Percentiles rank a stretch among this genome's conserved stretches.
Evolutionary conservation across 92 coral and sea anemone genomes (phyloP).

Genomic region (Epizoanthus scotinus): DNA sequence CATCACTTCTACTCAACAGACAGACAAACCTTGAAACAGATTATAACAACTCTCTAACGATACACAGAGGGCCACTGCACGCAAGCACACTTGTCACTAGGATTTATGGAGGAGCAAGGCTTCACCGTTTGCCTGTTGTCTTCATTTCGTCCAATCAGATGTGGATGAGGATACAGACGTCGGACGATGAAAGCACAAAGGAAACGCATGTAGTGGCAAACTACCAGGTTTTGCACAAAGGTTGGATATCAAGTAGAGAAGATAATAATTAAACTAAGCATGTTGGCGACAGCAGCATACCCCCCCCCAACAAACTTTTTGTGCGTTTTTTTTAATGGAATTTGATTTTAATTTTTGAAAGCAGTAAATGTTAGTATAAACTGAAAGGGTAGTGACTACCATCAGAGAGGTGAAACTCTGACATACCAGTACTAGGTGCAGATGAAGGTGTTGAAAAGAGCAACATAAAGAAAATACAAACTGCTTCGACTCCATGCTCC

Average conservation of each 20-base stretch:
- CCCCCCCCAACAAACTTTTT: too few species aligned
- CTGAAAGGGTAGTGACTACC: too few species aligned
- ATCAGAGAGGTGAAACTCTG: too few species aligned
- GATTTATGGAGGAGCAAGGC: background rate
- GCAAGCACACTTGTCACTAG: background rate
- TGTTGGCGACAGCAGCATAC: too few species aligned
- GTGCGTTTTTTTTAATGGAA: too few species aligned
- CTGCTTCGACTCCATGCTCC: too few species aligned
- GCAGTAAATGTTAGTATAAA: too few species aligned
- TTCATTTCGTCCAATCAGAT: constrained; percentile 8
- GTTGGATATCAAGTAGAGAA: background rate
- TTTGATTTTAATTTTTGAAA: too few species aligned
- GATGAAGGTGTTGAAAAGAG: too few species aligned
- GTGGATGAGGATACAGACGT: constrained; percentile 9
- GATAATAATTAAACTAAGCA: too few species aligned
- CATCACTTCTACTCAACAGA: background rate
- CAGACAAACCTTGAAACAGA: background rate
- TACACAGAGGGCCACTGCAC: constrained; percentile 24
- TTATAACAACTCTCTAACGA: background rate
- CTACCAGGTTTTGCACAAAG: constrained; percentile 8
- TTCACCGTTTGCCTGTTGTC: background rate
- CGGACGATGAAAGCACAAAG: background rate
- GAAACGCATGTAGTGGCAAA: constrained; percentile 12
- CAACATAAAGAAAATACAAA: too few species aligned
- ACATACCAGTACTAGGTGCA: too few species aligned